Evolutionary conservation across 2,797 vertebrate genomes (phyloP).

Genomic region (Pipistrellus pipistrellus): DNA sequence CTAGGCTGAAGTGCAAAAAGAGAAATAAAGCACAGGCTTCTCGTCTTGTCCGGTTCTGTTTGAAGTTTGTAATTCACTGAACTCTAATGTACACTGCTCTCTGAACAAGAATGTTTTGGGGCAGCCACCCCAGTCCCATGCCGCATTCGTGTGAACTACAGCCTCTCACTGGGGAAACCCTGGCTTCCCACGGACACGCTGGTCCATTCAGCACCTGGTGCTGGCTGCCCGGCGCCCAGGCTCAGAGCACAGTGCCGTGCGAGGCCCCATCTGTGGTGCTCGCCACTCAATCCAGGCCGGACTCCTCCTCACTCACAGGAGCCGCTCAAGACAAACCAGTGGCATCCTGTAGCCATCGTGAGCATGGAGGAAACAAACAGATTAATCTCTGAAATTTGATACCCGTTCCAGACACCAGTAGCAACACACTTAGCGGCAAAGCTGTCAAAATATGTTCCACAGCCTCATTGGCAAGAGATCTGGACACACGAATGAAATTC

Average conservation of each 20-base stretch:
- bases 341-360: constrained; percentile 78
- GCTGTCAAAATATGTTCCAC: constrained; percentile 92
- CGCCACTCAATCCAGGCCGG: background rate
- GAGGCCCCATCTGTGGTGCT: background rate
- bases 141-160: constrained; percentile 54
- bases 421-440: constrained; percentile 91
- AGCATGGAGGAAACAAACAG: constrained; percentile 85
- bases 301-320: background rate
- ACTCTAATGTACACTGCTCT: constrained; percentile 19
- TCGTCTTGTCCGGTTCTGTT: background rate
- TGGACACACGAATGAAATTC: constrained; percentile 90
- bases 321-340: constrained; percentile 68
- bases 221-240: too few species aligned
- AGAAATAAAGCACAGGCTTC: background rate
- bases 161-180: constrained; percentile 8
- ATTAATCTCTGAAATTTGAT: constrained; percentile 87
- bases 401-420: constrained; percentile 88
- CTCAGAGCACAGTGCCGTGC: background rate
- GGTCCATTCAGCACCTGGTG: background rate
- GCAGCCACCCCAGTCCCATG: constrained; percentile 21
- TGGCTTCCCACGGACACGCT: fast-evolving
- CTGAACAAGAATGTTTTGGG: background rate
- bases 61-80: background rate
- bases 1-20: background rate
- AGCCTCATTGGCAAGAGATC: constrained; percentile 91